These are phyloP conservation scores for Tetraneura akinire DNA, from an alignment of 1,140 invertebrate genomes.

Conservation along the genomic window DNA sequence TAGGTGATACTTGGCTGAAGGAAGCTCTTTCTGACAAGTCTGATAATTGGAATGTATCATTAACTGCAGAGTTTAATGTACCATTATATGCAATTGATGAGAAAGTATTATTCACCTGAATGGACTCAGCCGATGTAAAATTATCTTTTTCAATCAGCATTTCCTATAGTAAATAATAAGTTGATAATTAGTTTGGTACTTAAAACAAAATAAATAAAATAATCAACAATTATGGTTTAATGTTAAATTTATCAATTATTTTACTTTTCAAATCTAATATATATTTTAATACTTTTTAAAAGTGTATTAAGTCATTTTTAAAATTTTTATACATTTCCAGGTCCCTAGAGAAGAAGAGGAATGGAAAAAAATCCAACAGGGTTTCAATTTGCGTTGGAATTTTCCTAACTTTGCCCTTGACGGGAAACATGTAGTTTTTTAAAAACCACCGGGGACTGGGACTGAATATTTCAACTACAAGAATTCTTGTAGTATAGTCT, in stretches of 20 bases:
- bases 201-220: constrained; percentile 2
- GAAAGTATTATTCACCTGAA: not conserved
- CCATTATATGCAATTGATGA: not conserved
- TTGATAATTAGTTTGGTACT: not conserved
- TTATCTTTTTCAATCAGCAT: constrained; percentile 7
- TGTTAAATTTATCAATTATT: not conserved
- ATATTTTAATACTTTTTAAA: too few relatives aligned
- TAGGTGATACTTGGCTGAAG: too few relatives aligned
- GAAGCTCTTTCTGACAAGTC: constrained; percentile 9
- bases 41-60: not conserved
- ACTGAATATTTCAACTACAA: constrained; percentile 63
- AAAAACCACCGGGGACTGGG: constrained; percentile 56
- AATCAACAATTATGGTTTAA: not conserved
- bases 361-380: constrained; percentile 56
- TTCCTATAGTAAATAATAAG: constrained; percentile 8
- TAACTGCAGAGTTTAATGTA: constrained; percentile 6
- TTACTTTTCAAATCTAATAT: not conserved
- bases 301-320: too few relatives aligned
- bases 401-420: constrained; percentile 61
- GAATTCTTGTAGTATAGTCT: constrained; percentile 59
- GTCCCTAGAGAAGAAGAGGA: constrained; percentile 52
- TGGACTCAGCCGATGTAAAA: not conserved
- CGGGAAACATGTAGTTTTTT: constrained; percentile 60
- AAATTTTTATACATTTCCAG: constrained; percentile 52
- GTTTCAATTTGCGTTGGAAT: too few relatives aligned